These are phyloP conservation scores for Oreochromis aureus DNA, from an alignment of 2,113 vertebrate genomes.

Conservation along the genomic window DNA sequence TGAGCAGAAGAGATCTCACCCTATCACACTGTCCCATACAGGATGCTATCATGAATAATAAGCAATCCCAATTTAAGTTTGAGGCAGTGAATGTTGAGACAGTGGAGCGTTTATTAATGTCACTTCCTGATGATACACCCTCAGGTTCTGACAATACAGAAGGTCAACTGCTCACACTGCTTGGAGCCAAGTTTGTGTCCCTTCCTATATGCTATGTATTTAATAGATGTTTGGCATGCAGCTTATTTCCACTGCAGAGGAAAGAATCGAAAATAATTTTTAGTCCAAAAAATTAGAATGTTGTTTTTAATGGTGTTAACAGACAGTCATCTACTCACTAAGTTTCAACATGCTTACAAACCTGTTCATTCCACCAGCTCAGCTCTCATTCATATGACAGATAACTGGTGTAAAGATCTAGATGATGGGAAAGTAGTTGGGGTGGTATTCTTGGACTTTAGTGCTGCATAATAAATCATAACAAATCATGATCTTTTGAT, in stretches of 20 bases:
- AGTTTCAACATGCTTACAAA: too few relatives aligned
- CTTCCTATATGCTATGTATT: not conserved
- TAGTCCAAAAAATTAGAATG: not conserved
- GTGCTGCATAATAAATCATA: too few relatives aligned
- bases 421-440: too few relatives aligned
- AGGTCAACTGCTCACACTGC: not conserved
- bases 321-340: too few relatives aligned
- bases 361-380: too few relatives aligned
- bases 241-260: not conserved
- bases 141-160: not conserved
- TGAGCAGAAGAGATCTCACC: not conserved
- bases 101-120: not conserved
- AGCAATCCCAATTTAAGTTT: not conserved
- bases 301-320: not conserved
- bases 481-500: too few relatives aligned
- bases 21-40: not conserved
- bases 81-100: not conserved
- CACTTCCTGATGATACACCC: not conserved
- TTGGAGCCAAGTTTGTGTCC: not conserved
- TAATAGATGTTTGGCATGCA: not conserved
- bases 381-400: too few relatives aligned
- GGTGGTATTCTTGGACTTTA: too few relatives aligned
- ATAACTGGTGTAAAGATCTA: too few relatives aligned
- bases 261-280: not conserved
- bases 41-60: not conserved